phyloP scores from a whole-genome alignment of 1,140 invertebrate genomes.

The Orius insidiosus region DNA sequence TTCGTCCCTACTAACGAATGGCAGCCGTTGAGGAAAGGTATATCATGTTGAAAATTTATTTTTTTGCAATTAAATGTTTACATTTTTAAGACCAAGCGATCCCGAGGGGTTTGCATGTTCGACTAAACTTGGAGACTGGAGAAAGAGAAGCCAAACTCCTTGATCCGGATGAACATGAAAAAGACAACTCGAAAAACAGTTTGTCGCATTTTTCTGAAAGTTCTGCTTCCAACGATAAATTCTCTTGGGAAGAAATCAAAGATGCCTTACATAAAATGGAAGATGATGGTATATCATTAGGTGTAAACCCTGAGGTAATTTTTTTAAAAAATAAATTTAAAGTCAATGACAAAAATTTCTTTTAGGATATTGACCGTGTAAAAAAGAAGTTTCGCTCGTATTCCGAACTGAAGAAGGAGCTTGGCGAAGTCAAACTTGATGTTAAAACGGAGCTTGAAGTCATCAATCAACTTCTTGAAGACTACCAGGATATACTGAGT shows the following conservation, averaged over 20 bases:
- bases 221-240: background rate
- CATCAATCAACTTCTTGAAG: constrained; percentile 36
- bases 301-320: constrained; percentile 11
- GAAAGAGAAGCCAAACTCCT: constrained; percentile 54
- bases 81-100: constrained; percentile 43
- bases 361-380: constrained; percentile 14
- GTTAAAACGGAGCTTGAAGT: constrained; percentile 51
- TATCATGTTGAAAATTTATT: constrained; percentile 2
- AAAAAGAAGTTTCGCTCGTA: constrained; percentile 36
- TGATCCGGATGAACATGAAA: constrained; percentile 29
- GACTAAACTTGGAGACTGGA: constrained; percentile 55
- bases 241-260: constrained; percentile 22
- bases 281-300: constrained; percentile 17
- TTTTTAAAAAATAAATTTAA: background rate
- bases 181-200: constrained; percentile 19
- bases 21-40: constrained; percentile 15
- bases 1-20: constrained; percentile 13
- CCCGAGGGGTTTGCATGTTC: constrained; percentile 51
- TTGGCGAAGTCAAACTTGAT: constrained; percentile 37
- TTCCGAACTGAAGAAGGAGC: constrained; percentile 47
- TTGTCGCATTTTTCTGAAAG: constrained; percentile 3
- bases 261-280: constrained; percentile 24
- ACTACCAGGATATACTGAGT: constrained; percentile 24
- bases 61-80: constrained; percentile 1
- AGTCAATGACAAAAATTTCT: background rate